Evolutionary conservation across 2,888 invertebrate genomes (phyloP), one percentile per base, ranked within the genome.

Genomic region (Dicranocentrus wangi): DNA sequence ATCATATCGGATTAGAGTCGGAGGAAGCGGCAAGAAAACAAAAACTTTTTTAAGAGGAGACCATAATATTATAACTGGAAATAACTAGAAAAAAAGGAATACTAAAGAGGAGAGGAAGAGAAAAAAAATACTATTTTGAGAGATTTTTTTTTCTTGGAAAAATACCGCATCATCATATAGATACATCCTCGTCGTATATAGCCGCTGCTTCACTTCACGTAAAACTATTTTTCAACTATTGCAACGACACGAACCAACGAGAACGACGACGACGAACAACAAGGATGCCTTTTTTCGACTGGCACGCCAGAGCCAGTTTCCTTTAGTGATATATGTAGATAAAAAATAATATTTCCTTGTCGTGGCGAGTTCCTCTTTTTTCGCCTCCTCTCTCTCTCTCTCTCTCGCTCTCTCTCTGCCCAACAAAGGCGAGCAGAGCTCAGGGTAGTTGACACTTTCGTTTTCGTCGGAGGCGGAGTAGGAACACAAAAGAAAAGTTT

Each of bases 121-220:
- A 25, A 23, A 69, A 21, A 55, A 27, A 47, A n/a, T n/a, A n/a
- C n/a, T n/a, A n/a, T n/a, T n/a, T n/a, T n/a, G 27, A 60, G 53
- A 68, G 66, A 55, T 55, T 42, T 75, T 55, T 42, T 75, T 73
- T 63, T 55, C 55, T 7, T 21, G 51, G 63, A 58, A 76, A 76
- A 76, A 76, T 76, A 69, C 76, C 76, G 76, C 76, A 76, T 76
- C 76, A 76, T 76, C 76, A 69, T 60, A 68, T 66, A 76, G 32
- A 76, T 76, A 19, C 76, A 58, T 75, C 42, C 75, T 23, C 15
- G 32, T 27, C n/a, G 17, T 39, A 39, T 47, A 47, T 5, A 47
- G 3, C 28, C 27, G 28, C 51, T 23, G 76, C 58, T 76, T 76
- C 58, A 68, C 68, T 76, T 76, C 19, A 25, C 28, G 63, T 21